Base-by-base conservation (phyloP, 2,113 vertebrate genomes). In the Scophthalmus maximus region DNA sequence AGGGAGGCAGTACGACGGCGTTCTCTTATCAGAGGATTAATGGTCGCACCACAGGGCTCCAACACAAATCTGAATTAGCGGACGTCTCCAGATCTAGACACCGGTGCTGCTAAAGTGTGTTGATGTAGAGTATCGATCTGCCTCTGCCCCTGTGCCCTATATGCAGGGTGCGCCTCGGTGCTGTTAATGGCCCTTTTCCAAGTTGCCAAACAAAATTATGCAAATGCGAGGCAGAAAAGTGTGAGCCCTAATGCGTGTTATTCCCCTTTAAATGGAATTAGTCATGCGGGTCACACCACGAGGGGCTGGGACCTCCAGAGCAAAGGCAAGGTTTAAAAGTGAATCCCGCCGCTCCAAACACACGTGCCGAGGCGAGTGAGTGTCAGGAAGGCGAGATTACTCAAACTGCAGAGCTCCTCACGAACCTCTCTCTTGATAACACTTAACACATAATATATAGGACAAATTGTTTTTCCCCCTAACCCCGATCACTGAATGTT, bases 141-240 rank as follows among this genome's bases (percentile, higher is more conserved):
- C 56, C 59, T 72, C 63, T 11, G 23, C 53, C 53, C 52, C 51
- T 14, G 58, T 34, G 9, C 60, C 60, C 82, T 81, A 78, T 81
- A 76, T n/a, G n/a, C 86, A 85, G 68, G 81, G 76, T 65, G 68
- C 36, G 61, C 64, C 81, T 81, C 55, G 22, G 59, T 73, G 69
- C 79, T 78, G 88, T 88, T 90, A 87, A 92, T 87, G 86, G 89
- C 86, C 77, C 67, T 87, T 89, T 90, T 83, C 82, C 84, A 79
- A 83, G 80, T 87, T 92, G 89, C 88, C 89, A 90, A 91, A 92
- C 85, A 89, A 88, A 92, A 91, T 92, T 91, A 93, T 91, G 90
- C 77, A 92, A 92, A 93, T 90, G 73, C 1, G 0, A 76, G 60
- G 68, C 66, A 81, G 68, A 86, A 88, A 88, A 76, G 79, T 76